A percentile compares a stretch with the other conserved stretches of the same genome.
Conservation (phyloP, 2,113 vertebrate species). For the Myotis lucifugus region DNA sequence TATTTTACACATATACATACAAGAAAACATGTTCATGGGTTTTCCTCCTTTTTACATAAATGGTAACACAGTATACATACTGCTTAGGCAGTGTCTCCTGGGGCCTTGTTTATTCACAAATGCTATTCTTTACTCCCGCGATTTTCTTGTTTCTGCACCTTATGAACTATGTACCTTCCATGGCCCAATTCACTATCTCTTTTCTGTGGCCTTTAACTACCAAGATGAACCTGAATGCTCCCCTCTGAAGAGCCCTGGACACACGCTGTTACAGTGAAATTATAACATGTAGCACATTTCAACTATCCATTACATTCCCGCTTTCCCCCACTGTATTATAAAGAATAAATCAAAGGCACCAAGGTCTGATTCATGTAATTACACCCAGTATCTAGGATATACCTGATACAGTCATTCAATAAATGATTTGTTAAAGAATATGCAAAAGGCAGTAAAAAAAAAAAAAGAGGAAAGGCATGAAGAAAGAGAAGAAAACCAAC, state of each 20-base stretch:
- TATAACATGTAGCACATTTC: neutral
- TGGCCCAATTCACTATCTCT: neutral
- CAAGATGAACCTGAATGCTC: neutral
- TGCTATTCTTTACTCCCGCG: neutral
- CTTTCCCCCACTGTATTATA: neutral
- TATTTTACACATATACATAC: neutral
- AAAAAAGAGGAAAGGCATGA: neutral
- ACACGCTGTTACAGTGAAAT: neutral
- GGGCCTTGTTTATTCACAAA: neutral
- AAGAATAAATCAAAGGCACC: constrained; percentile 7
- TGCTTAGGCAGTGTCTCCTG: neutral
- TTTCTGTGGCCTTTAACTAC: neutral
- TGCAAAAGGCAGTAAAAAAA: constrained; percentile 1
- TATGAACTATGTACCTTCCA: neutral
- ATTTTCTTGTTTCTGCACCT: neutral
- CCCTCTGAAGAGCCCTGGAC: neutral
- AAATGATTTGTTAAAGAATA: constrained; percentile 28
- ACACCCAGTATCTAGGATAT: neutral
- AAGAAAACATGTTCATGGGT: neutral
- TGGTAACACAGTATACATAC: neutral
- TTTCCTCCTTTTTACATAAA: neutral
- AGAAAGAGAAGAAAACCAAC: neutral
- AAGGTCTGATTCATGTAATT: constrained; percentile 11
- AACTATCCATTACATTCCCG: neutral
- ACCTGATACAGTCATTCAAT: constrained; percentile 4